Evolutionary conservation across 2,113 vertebrate genomes (phyloP).

Genomic region (Coptodon rendalli): DNA sequence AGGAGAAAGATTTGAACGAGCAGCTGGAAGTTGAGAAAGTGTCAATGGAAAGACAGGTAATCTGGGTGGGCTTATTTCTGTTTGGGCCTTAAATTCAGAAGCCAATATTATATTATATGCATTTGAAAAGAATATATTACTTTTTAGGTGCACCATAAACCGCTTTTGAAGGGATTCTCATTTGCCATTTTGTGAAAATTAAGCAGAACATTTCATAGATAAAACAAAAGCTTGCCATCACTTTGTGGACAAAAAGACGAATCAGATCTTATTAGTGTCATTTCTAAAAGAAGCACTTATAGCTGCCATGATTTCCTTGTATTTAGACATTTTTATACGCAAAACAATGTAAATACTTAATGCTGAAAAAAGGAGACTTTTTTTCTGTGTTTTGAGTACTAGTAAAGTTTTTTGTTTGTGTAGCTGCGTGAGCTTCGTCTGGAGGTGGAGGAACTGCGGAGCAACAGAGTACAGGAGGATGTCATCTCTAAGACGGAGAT

Average conservation of each 20-base stretch:
- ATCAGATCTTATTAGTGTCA: background rate
- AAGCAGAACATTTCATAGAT: background rate
- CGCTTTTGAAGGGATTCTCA: background rate
- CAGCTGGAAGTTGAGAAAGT: constrained; percentile 66
- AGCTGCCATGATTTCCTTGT: background rate
- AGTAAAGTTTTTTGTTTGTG: background rate
- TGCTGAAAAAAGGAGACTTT: background rate
- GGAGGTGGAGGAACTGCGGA: constrained; percentile 69
- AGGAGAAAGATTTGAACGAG: constrained; percentile 72
- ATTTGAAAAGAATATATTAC: background rate
- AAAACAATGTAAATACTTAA: background rate
- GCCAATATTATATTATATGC: background rate
- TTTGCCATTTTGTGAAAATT: background rate
- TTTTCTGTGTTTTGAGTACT: background rate
- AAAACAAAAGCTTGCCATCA: background rate
- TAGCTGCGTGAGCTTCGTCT: constrained; percentile 66
- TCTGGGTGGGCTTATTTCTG: background rate
- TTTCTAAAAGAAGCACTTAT: background rate
- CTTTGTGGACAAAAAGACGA: background rate
- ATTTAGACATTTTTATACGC: background rate
- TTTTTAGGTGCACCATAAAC: background rate
- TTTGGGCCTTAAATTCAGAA: background rate
- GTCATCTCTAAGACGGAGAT: constrained; percentile 64
- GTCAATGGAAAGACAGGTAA: constrained; percentile 70
- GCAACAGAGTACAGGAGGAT: constrained; percentile 67